Percentiles rank a stretch among this genome's conserved stretches.
Conservation (phyloP, 1,140 invertebrate genomes). For the Eriosoma lanigerum region DNA sequence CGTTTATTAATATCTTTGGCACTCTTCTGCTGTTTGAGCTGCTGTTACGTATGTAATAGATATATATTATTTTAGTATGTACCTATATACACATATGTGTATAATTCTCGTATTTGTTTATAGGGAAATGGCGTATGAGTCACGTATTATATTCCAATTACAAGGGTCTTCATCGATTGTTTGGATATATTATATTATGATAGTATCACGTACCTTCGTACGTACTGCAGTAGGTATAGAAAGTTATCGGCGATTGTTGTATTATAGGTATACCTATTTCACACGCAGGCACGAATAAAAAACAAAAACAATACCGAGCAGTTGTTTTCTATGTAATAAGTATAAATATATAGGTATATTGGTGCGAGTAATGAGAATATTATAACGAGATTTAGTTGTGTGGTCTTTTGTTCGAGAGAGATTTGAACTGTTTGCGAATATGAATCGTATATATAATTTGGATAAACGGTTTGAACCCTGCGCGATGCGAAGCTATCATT, state of each 20-base stretch:
- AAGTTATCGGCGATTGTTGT: not conserved
- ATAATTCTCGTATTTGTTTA: not conserved
- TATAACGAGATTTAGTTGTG: not conserved
- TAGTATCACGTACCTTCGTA: no score
- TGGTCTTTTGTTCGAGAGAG: not conserved
- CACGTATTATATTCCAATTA: constrained; percentile 39
- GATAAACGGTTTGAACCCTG: not conserved
- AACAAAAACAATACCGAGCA: not conserved
- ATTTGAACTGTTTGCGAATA: not conserved
- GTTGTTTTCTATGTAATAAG: not conserved
- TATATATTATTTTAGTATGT: no score
- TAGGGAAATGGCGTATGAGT: constrained; percentile 30
- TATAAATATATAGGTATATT: no score
- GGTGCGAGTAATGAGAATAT: not conserved
- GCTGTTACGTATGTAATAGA: no score
- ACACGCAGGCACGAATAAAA: not conserved
- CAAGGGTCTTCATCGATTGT: constrained; percentile 37
- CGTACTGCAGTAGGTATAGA: no score
- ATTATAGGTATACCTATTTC: no score
- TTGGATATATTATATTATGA: not conserved
- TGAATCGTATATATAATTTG: constrained; percentile 27
- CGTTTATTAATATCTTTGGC: no score
- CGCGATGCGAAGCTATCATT: not conserved
- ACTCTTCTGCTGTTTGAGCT: no score
- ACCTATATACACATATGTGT: no score